Percentiles rank a stretch among this genome's conserved stretches.
These are phyloP conservation scores for Oxyura jamaicensis DNA, from an alignment of 2,113 vertebrate genomes.

Conservation along the genomic window DNA sequence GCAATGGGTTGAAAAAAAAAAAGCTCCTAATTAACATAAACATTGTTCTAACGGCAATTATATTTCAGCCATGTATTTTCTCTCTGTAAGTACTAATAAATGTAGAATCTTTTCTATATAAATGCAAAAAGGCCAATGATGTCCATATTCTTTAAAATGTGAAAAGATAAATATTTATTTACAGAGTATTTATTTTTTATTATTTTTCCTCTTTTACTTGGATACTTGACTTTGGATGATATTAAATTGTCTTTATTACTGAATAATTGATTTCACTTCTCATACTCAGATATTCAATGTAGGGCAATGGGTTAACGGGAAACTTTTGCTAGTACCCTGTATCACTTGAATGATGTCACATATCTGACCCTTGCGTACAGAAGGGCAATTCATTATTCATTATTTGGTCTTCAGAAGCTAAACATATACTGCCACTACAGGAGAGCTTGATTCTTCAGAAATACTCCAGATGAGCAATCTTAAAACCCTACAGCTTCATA, in stretches of 20 bases:
- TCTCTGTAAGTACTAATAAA: not conserved
- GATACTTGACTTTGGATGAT: not conserved
- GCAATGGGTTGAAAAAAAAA: not conserved
- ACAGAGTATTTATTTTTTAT: not conserved
- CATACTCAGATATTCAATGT: not conserved
- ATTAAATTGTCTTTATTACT: not conserved
- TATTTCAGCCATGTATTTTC: not conserved
- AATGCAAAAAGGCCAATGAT: not conserved
- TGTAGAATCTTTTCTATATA: not conserved
- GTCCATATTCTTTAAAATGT: not conserved
- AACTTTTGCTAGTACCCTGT: not conserved
- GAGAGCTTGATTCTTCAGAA: not conserved
- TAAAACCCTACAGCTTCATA: not conserved
- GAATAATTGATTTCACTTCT: not conserved
- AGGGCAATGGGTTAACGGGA: not conserved
- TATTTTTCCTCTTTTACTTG: not conserved
- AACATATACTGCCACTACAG: not conserved
- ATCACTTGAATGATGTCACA: not conserved
- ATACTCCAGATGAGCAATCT: not conserved
- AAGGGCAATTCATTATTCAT: not conserved
- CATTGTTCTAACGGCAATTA: not conserved
- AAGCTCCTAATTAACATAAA: not conserved
- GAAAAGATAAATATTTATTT: not conserved
- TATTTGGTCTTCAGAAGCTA: not conserved
- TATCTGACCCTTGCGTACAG: not conserved